These are phyloP conservation scores for Ischnus inquisitorius DNA, from an alignment of 2,888 invertebrate genomes.

Conservation along the genomic window DNA sequence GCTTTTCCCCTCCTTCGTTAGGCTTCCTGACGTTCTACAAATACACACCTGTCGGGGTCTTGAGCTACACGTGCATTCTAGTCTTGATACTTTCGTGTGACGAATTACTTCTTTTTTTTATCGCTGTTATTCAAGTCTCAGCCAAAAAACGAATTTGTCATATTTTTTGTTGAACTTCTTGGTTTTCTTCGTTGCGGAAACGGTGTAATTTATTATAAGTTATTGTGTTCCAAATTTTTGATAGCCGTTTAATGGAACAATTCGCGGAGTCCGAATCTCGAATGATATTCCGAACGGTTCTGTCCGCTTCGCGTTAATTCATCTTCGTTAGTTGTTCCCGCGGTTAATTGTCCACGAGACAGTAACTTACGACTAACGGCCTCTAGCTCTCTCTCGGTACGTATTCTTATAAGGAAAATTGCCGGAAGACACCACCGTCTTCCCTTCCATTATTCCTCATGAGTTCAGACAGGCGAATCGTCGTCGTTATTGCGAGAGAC, in stretches of 20 bases:
- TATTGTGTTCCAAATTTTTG: no score
- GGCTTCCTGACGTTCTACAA: background rate
- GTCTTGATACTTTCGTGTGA: background rate
- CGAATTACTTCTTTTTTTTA: background rate
- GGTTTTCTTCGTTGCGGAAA: background rate
- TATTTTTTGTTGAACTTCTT: background rate
- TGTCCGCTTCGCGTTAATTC: constrained; percentile 49
- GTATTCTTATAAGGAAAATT: constrained; percentile 67
- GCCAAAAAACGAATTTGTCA: background rate
- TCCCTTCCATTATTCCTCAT: background rate
- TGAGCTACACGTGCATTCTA: background rate
- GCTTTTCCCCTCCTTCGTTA: constrained; percentile 22
- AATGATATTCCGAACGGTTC: constrained; percentile 48
- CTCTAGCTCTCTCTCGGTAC: constrained; percentile 20
- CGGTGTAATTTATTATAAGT: background rate
- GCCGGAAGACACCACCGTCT: constrained; percentile 64
- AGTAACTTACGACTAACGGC: constrained; percentile 58
- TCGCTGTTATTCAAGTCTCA: background rate
- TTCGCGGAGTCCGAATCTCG: background rate
- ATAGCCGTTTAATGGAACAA: background rate
- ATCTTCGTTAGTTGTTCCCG: constrained; percentile 52
- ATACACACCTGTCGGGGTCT: constrained; percentile 1
- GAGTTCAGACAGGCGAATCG: constrained; percentile 45
- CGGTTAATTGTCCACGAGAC: constrained; percentile 63
- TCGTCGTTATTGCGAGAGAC: constrained; percentile 38